Evolutionary conservation across 2,113 vertebrate species (phyloP).

Genomic region (Platysteira castanea): DNA sequence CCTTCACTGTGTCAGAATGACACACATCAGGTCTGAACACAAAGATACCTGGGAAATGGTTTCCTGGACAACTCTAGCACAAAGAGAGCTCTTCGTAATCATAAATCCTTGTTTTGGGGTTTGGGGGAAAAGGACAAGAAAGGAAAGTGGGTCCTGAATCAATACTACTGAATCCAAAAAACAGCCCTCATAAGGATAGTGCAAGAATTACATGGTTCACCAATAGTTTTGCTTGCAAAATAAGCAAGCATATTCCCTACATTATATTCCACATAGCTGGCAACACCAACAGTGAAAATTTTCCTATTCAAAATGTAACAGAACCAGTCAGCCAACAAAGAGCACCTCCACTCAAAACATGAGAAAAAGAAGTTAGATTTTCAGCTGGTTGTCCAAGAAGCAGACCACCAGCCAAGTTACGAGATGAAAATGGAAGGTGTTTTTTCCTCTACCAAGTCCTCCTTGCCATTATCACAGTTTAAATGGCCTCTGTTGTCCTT

Average conservation of each 20-base stretch:
- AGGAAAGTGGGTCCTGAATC: not conserved
- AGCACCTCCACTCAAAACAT: not conserved
- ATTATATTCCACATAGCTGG: not conserved
- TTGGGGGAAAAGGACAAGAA: not conserved
- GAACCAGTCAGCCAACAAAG: not conserved
- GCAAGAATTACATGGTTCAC: not conserved
- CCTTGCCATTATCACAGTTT: not conserved
- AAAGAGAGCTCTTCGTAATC: not conserved
- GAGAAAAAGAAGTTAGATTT: not conserved
- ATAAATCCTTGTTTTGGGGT: not conserved
- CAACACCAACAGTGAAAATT: not conserved
- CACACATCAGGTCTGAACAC: not conserved
- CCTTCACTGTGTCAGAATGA: not conserved
- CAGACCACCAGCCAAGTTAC: not conserved
- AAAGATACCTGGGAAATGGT: constrained; percentile 1
- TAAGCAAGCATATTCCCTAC: not conserved
- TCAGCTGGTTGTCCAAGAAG: not conserved
- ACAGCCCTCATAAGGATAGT: not conserved
- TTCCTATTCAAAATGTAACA: not conserved
- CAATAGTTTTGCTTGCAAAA: not conserved
- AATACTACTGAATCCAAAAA: not conserved
- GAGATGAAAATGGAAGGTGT: not conserved
- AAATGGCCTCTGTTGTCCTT: not conserved
- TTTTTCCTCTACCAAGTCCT: not conserved
- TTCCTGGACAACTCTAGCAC: constrained; percentile 18